Conservation (phyloP, 2,888 invertebrate genomes). For the Entomobrya proxima region DNA sequence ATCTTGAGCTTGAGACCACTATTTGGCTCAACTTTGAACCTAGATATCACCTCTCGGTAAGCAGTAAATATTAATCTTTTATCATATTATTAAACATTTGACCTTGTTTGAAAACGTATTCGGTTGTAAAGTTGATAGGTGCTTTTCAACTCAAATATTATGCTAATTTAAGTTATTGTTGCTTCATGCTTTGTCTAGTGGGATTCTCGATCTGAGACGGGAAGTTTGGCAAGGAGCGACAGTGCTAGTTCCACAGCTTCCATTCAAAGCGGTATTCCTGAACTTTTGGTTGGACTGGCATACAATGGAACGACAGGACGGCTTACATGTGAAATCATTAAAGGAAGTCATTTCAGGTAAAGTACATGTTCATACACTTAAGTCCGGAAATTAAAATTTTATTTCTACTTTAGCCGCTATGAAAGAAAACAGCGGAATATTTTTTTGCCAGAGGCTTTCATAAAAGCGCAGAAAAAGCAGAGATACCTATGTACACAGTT, state of each 20-base stretch:
- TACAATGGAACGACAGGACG: constrained; percentile 96
- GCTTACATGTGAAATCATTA: constrained; percentile 92
- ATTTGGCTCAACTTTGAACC: constrained; percentile 90
- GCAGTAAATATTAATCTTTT: constrained; percentile 2
- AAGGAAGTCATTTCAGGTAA: constrained; percentile 85
- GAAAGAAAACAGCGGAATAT: background rate
- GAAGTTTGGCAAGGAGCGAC: constrained; percentile 92
- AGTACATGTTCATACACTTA: constrained; percentile 17
- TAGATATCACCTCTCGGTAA: constrained; percentile 77
- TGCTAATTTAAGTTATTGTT: no score
- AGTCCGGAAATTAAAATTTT: constrained; percentile 43
- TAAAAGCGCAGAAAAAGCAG: no score
- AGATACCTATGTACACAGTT: no score
- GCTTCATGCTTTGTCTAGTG: constrained; percentile 75
- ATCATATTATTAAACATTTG: background rate
- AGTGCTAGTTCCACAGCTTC: constrained; percentile 96
- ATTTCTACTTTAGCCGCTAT: background rate
- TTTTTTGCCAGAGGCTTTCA: background rate
- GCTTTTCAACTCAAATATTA: no score
- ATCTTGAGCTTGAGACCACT: constrained; percentile 92
- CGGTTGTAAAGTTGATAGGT: no score
- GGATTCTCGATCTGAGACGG: constrained; percentile 81
- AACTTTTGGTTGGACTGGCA: constrained; percentile 90
- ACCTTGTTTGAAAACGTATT: background rate
- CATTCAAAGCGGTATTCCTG: constrained; percentile 87